Percentiles rank a stretch among this genome's conserved stretches.
Conservation (phyloP, 2,113 vertebrate species). For the Chinchilla lanigera region DNA sequence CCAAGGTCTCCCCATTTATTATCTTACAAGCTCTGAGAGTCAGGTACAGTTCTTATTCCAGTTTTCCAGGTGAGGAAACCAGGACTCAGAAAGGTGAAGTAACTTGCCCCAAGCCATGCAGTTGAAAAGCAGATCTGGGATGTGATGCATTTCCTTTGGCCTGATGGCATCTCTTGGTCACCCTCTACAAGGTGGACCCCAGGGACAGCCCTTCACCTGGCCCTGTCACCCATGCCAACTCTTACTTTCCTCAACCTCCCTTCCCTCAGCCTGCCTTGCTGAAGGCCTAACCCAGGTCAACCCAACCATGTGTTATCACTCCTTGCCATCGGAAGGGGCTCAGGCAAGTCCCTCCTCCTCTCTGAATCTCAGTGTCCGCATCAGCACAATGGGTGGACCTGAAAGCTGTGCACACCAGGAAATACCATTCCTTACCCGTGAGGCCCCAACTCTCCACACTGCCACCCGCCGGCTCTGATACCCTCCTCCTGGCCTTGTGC, state of each 20-base stretch:
- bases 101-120: background rate
- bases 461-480: rapidly evolving
- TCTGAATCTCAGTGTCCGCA: background rate
- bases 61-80: background rate
- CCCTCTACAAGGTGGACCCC: background rate
- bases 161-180: background rate
- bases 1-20: background rate
- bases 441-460: no score
- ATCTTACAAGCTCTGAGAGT: background rate
- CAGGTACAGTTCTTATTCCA: background rate
- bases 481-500: rapidly evolving
- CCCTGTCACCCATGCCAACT: background rate
- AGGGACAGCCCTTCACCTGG: background rate
- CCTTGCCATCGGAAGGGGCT: background rate
- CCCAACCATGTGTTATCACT: no score
- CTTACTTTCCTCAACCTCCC: background rate
- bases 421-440: background rate
- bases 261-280: background rate
- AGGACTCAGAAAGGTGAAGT: constrained; percentile 1
- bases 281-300: background rate
- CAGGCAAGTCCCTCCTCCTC: background rate
- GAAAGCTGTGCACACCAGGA: background rate
- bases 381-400: background rate
- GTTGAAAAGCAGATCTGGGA: background rate
- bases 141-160: background rate